Conservation (phyloP, 2,797 vertebrate species). For the Spatula clypeata region DNA sequence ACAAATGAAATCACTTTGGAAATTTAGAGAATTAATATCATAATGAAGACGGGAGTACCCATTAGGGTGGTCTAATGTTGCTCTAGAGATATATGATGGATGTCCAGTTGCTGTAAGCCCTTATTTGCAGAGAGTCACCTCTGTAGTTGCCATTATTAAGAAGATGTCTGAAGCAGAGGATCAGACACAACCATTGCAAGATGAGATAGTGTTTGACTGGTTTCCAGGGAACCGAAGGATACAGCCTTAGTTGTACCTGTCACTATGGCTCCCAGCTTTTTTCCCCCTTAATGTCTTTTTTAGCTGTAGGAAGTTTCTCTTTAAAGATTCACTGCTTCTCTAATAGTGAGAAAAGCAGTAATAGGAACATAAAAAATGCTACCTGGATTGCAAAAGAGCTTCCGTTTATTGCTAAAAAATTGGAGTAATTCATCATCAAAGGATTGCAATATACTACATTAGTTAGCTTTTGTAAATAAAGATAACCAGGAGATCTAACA, state of each 20-base stretch:
- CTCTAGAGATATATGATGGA: constrained; percentile 96
- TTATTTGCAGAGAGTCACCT: constrained; percentile 97
- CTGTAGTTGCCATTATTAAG: constrained; percentile 96
- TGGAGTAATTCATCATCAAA: constrained; percentile 60
- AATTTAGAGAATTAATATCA: constrained; percentile 97
- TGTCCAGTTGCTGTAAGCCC: constrained; percentile 93
- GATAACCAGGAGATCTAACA: constrained; percentile 34
- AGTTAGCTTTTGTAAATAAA: constrained; percentile 73
- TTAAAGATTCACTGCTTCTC: constrained; percentile 84
- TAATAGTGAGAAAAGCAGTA: constrained; percentile 82
- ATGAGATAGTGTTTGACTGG: constrained; percentile 95
- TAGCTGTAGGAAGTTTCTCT: constrained; percentile 86
- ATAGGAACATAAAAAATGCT: constrained; percentile 75
- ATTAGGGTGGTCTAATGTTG: constrained; percentile 98
- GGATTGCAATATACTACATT: constrained; percentile 56
- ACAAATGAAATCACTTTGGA: constrained; percentile 96
- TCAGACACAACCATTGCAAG: constrained; percentile 88
- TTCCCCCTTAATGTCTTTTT: constrained; percentile 84
- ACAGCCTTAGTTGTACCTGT: constrained; percentile 91
- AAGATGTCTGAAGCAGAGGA: constrained; percentile 92
- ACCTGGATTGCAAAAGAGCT: constrained; percentile 74
- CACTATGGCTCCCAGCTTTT: constrained; percentile 87
- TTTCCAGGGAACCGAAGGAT: constrained; percentile 92
- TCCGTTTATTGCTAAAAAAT: constrained; percentile 75
- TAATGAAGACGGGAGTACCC: constrained; percentile 95